A percentile compares a stretch with the other conserved stretches of the same genome.
These are phyloP conservation scores for Poecilia gillii DNA, from an alignment of 2,797 vertebrate species.

Conservation along the genomic window DNA sequence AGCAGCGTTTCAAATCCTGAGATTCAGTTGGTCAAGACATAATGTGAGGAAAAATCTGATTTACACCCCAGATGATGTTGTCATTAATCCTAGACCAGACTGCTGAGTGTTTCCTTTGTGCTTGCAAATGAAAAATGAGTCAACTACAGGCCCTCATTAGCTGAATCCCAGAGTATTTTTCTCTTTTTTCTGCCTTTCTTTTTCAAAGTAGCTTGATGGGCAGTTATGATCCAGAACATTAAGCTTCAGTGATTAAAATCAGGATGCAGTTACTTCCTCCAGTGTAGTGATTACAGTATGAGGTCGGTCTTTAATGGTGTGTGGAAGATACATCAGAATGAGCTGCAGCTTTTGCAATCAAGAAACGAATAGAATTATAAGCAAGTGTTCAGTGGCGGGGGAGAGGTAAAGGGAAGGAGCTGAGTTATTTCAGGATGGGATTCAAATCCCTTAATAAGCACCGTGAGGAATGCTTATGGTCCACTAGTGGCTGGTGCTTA, in stretches of 20 bases:
- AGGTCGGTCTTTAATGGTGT: conserved; percentile 33
- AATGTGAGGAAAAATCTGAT: conserved; percentile 33
- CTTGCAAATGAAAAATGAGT: conserved; percentile 44
- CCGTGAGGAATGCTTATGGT: conserved; percentile 9
- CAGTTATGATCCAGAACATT: conserved; percentile 38
- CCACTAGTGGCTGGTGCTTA: conserved; percentile 24
- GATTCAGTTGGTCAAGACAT: conserved; percentile 13
- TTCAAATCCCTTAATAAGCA: conserved; percentile 41
- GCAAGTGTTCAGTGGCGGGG: conserved; percentile 1
- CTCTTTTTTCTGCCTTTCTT: conserved; percentile 10
- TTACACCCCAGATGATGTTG: conserved; percentile 33
- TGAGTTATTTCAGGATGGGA: conserved; percentile 14
- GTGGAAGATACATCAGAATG: conserved; percentile 22
- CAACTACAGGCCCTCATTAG: conserved; percentile 39
- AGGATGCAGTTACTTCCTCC: conserved; percentile 35
- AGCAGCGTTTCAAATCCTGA: conserved; percentile 11
- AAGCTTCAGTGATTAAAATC: conserved; percentile 40
- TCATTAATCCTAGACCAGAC: conserved; percentile 31
- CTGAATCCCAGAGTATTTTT: conserved; percentile 6
- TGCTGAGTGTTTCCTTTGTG: conserved; percentile 44
- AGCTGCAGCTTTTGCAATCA: conserved; percentile 38
- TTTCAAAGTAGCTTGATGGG: conserved; percentile 24
- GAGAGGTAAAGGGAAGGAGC: neutral
- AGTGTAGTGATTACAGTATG: conserved; percentile 32
- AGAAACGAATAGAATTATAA: conserved; percentile 33